These are phyloP conservation scores for Dendrolimus houi DNA, from an alignment of 2,888 invertebrate species.

Conservation along the genomic window DNA sequence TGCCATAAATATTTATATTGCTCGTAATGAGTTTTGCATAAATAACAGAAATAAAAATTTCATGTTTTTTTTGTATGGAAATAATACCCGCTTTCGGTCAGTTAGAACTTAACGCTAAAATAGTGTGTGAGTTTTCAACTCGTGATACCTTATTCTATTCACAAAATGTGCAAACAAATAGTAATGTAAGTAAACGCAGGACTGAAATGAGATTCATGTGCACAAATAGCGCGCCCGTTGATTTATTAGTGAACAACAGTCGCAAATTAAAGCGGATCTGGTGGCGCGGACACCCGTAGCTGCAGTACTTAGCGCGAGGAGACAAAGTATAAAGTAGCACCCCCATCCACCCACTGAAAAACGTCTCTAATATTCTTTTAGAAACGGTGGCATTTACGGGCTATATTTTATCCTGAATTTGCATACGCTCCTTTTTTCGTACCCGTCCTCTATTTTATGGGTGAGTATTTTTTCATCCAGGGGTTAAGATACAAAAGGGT, in stretches of 20 bases:
- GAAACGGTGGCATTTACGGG: constrained; percentile 79
- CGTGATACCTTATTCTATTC: no score
- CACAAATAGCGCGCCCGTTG: constrained; percentile 28
- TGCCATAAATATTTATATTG: no score
- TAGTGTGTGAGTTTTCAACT: no score
- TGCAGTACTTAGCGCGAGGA: constrained; percentile 71
- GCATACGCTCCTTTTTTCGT: constrained; percentile 77
- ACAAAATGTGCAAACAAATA: no score
- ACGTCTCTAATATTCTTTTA: constrained; percentile 78
- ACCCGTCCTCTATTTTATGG: constrained; percentile 76
- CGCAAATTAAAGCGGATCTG: constrained; percentile 68
- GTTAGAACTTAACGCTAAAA: no score
- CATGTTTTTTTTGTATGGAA: no score
- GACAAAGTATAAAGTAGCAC: constrained; percentile 73
- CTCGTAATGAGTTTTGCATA: no score
- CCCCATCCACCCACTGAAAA: constrained; percentile 76
- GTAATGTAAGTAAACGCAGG: neutral
- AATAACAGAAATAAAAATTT: no score
- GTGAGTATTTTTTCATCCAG: constrained; percentile 75
- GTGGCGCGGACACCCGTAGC: constrained; percentile 59
- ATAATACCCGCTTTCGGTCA: no score
- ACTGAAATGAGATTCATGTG: constrained; percentile 1
- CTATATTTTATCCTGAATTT: constrained; percentile 78
- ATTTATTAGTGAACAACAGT: constrained; percentile 67
- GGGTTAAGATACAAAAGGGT: constrained; percentile 78